A percentile compares a stretch with the other conserved stretches of the same genome.
Evolutionary conservation across 2,797 vertebrate genomes (phyloP).

Genomic region (Sparus aurata): DNA sequence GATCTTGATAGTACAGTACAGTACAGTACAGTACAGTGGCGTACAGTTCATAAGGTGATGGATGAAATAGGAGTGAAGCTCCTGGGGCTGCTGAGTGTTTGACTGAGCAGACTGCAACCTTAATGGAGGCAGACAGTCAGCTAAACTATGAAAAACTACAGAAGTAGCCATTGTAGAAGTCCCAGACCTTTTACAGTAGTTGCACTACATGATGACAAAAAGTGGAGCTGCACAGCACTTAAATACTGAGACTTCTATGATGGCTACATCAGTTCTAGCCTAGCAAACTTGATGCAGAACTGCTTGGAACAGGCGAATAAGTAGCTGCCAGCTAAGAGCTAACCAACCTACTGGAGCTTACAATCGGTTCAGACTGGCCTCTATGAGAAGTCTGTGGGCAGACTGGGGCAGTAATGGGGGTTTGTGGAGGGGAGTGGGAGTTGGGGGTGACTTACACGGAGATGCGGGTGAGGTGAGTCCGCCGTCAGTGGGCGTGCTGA

Average conservation of each 20-base stretch:
- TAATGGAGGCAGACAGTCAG: constrained; percentile 28
- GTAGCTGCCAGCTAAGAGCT: constrained; percentile 38
- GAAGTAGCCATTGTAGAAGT: constrained; percentile 46
- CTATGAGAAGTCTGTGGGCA: constrained; percentile 65
- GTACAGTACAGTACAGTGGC: constrained; percentile 28
- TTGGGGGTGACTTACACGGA: constrained; percentile 93
- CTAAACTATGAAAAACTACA: constrained; percentile 31
- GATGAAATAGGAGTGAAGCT: constrained; percentile 56
- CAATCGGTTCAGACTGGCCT: constrained; percentile 54
- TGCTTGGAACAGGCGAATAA: constrained; percentile 37
- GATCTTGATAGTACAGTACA: constrained; percentile 52
- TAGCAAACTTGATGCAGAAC: constrained; percentile 27
- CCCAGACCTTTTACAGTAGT: constrained; percentile 26
- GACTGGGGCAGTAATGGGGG: constrained; percentile 74
- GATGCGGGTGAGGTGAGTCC: constrained; percentile 94
- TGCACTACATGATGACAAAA: background rate
- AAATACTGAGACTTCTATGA: constrained; percentile 37
- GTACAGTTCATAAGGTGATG: constrained; percentile 59
- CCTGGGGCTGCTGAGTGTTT: constrained; percentile 77
- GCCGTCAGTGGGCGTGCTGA: constrained; percentile 90
- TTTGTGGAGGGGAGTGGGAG: constrained; percentile 81
- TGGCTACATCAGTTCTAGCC: constrained; percentile 46
- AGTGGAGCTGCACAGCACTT: constrained; percentile 20
- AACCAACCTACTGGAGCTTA: constrained; percentile 43
- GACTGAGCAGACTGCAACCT: constrained; percentile 58